Conservation (phyloP, 2,888 invertebrate genomes). For the Eurois occulta region DNA sequence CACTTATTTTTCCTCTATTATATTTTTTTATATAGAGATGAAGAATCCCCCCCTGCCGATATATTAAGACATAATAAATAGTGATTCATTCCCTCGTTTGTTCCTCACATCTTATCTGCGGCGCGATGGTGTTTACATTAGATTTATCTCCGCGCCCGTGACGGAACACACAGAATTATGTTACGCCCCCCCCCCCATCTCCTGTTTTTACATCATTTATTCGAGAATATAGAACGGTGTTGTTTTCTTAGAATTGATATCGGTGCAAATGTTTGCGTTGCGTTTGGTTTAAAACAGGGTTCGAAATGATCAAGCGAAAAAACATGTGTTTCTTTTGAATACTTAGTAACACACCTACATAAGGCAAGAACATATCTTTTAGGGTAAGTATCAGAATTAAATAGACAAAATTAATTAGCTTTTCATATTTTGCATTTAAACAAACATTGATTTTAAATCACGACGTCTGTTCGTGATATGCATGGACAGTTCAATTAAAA, state of each 20-base stretch:
- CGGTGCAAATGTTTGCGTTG: constrained; percentile 53
- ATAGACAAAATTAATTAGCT: constrained; percentile 2
- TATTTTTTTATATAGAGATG: constrained; percentile 10
- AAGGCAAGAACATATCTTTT: background rate
- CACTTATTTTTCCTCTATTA: constrained; percentile 1
- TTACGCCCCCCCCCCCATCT: constrained; percentile 74
- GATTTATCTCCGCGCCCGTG: constrained; percentile 78
- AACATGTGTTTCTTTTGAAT: background rate
- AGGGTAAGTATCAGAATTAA: background rate
- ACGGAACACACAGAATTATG: constrained; percentile 79
- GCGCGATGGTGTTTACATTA: constrained; percentile 79
- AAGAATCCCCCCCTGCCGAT: constrained; percentile 25
- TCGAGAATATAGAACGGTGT: constrained; percentile 73
- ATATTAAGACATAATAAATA: constrained; percentile 69
- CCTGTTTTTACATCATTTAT: constrained; percentile 81
- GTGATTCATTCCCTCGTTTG: constrained; percentile 65
- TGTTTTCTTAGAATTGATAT: constrained; percentile 72
- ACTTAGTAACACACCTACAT: background rate
- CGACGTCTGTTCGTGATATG: constrained; percentile 20
- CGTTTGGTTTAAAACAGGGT: constrained; percentile 19
- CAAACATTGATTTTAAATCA: constrained; percentile 1
- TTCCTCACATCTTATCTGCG: constrained; percentile 63
- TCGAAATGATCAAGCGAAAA: background rate
- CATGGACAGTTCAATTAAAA: background rate
- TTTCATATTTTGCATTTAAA: constrained; percentile 7